Evolutionary conservation across 2,113 vertebrate species (phyloP).

Genomic region (Notechis scutatus): DNA sequence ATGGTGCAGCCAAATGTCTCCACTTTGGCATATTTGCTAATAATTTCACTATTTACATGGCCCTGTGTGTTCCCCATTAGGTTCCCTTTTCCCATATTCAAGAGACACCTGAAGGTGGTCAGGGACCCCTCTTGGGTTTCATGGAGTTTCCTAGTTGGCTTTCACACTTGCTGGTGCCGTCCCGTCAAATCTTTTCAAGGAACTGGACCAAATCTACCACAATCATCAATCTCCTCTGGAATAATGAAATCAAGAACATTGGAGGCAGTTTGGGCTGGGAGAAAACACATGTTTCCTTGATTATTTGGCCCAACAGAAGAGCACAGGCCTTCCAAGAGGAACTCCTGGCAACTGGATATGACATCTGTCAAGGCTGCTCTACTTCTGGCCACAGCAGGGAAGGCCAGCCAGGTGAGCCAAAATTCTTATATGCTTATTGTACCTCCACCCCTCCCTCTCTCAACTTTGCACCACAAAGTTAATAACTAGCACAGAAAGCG

Average conservation of each 20-base stretch:
- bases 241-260: neutral
- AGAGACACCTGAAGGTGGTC: conserved; percentile 66
- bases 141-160: conserved; percentile 56
- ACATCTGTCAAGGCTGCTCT: neutral
- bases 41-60: conserved; percentile 54
- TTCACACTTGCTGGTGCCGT: conserved; percentile 4
- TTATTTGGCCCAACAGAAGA: neutral
- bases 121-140: conserved; percentile 50
- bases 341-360: neutral
- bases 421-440: neutral
- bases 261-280: neutral
- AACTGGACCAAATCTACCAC: neutral
- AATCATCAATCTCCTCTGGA: neutral
- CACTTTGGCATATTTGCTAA: conserved; percentile 41
- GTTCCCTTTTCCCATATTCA: conserved; percentile 13
- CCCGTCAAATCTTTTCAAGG: neutral
- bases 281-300: neutral
- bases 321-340: neutral
- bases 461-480: neutral
- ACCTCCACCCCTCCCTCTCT: neutral
- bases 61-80: conserved; percentile 55
- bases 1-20: conserved; percentile 26
- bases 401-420: neutral
- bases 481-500: neutral
- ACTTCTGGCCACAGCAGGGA: neutral